Conservation (phyloP, 2,888 invertebrate genomes). For the Hofmannophila pseudospretella region DNA sequence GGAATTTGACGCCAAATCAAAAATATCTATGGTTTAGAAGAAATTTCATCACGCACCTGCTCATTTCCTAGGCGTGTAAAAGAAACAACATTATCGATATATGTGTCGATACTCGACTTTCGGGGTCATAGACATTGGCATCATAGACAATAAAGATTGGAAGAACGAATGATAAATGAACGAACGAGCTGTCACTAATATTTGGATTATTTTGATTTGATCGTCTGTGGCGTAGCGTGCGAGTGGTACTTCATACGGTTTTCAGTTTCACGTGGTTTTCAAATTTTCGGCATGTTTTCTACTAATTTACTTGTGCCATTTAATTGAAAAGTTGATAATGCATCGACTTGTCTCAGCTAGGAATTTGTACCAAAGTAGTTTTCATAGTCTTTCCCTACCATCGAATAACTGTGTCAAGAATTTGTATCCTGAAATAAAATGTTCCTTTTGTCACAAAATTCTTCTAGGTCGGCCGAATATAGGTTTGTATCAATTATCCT, state of each 20-base stretch:
- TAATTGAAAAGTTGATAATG: slow-evolving; percentile 45
- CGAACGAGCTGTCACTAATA: not conserved
- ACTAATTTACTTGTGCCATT: slow-evolving; percentile 24
- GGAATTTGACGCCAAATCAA: too few species aligned
- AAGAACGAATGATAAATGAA: too few species aligned
- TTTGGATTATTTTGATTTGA: too few species aligned
- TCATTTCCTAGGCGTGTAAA: too few species aligned
- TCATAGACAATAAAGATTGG: not conserved
- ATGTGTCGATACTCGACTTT: too few species aligned
- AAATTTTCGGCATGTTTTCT: slow-evolving; percentile 43
- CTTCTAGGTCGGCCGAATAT: slow-evolving; percentile 44
- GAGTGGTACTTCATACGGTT: too few species aligned
- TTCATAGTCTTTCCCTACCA: slow-evolving; percentile 44
- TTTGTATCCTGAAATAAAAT: slow-evolving; percentile 52
- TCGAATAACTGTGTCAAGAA: slow-evolving; percentile 35
- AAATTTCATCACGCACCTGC: too few species aligned
- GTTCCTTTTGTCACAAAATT: slow-evolving; percentile 63
- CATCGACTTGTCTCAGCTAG: slow-evolving; percentile 62
- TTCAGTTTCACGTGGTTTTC: slow-evolving; percentile 60
- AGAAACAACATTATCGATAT: slow-evolving; percentile 3
- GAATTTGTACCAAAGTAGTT: slow-evolving; percentile 58
- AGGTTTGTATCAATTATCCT: slow-evolving; percentile 34
- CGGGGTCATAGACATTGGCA: too few species aligned
- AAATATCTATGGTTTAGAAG: too few species aligned
- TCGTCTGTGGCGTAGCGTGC: too few species aligned